Percentiles rank a stretch among this genome's conserved stretches.
phyloP scores from a whole-genome alignment of 2,113 vertebrate genomes.

The Albula goreensis region DNA sequence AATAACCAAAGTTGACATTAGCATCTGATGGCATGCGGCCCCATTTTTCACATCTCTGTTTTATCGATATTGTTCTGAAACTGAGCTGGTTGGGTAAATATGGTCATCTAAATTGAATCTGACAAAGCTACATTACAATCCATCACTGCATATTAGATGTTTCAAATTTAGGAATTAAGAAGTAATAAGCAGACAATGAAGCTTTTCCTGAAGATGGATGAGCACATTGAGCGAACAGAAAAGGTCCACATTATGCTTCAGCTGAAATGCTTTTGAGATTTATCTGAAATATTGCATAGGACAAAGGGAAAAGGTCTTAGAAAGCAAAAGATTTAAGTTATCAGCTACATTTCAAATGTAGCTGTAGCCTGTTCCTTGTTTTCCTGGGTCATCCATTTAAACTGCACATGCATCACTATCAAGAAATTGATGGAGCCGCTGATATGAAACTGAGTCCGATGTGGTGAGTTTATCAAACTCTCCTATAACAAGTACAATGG shows the following conservation, averaged over 20 bases:
- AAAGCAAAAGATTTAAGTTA: neutral
- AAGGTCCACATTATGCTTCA: conserved; percentile 48
- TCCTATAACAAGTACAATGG: neutral
- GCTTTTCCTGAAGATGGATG: conserved; percentile 73
- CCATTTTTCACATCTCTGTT: neutral
- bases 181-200: conserved; percentile 71
- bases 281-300: neutral
- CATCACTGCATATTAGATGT: conserved; percentile 80
- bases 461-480: neutral
- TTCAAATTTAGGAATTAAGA: conserved; percentile 75
- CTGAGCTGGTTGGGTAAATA: conserved; percentile 66
- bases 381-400: neutral
- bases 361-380: neutral
- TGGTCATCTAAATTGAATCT: conserved; percentile 70
- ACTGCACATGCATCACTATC: neutral
- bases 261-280: conserved; percentile 9
- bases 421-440: neutral
- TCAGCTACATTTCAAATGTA: neutral
- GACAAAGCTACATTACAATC: conserved; percentile 79
- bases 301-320: neutral
- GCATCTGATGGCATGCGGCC: neutral
- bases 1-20: conserved; percentile 7
- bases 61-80: conserved; percentile 10
- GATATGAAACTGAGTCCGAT: neutral
- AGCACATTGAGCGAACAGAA: conserved; percentile 60